phyloP scores from a whole-genome alignment of 2,797 vertebrate species.

The Oreochromis grahami region DNA sequence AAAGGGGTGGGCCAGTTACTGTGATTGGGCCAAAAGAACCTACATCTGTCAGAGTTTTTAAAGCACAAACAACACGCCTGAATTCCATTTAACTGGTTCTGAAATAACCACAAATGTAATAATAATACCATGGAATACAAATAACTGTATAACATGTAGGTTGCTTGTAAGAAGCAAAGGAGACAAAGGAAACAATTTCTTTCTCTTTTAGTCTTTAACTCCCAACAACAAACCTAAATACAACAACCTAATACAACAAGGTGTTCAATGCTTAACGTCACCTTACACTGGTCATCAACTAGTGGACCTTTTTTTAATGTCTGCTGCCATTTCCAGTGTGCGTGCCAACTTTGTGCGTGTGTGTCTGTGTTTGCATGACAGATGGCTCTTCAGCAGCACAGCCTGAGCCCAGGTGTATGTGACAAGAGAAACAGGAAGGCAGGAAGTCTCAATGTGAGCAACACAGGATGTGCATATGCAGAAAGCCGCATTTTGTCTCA shows the following conservation, averaged over 20 bases:
- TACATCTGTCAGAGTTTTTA: constrained; percentile 38
- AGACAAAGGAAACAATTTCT: neutral
- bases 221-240: neutral
- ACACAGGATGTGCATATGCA: constrained; percentile 65
- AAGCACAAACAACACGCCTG: constrained; percentile 8
- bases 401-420: constrained; percentile 63
- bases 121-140: neutral
- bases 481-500: constrained; percentile 1
- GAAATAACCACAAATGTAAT: neutral
- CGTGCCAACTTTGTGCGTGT: neutral
- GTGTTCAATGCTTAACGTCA: neutral
- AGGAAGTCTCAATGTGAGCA: constrained; percentile 63
- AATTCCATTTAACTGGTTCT: neutral
- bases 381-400: constrained; percentile 52
- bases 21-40: constrained; percentile 46
- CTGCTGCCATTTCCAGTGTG: neutral
- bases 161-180: neutral
- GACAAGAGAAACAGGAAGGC: constrained; percentile 65
- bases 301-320: neutral
- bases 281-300: neutral
- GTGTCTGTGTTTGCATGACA: constrained; percentile 23
- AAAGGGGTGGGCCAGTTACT: constrained; percentile 50
- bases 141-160: neutral
- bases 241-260: neutral
- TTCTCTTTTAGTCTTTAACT: neutral